Evolutionary conservation across 2,797 vertebrate species (phyloP).

Genomic region (Eulemur rubriventer): DNA sequence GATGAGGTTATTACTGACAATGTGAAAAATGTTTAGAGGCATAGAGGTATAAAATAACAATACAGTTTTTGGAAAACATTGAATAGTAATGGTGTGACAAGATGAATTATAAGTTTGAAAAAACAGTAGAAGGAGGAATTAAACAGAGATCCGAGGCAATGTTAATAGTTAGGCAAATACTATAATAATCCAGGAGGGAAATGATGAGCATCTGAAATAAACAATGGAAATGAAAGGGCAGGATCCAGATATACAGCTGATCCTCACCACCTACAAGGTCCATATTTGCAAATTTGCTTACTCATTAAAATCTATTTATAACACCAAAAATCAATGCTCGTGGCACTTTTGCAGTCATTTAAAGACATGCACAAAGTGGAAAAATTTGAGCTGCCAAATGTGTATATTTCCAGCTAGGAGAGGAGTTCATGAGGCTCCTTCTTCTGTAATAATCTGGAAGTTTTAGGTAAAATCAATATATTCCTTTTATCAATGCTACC

Average conservation of each 20-base stretch:
- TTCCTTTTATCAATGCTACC: not conserved
- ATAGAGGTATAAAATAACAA: not conserved
- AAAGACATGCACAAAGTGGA: not conserved
- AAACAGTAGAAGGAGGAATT: not conserved
- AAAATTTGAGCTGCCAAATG: not conserved
- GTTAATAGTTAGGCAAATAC: not conserved
- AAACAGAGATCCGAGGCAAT: not conserved
- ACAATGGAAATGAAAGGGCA: not conserved
- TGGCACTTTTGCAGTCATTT: not conserved
- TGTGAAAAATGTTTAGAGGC: not conserved
- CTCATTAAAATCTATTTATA: not conserved
- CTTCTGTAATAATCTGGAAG: not conserved
- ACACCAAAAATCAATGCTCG: not conserved
- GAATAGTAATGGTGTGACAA: not conserved
- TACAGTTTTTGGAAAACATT: not conserved
- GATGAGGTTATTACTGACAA: not conserved
- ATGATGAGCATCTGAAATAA: not conserved
- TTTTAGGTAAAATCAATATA: not conserved
- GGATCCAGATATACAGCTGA: not conserved
- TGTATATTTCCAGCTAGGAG: not conserved
- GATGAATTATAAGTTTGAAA: not conserved
- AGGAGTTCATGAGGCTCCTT: not conserved
- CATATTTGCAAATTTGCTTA: not conserved
- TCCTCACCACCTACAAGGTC: not conserved
- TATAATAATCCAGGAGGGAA: not conserved